Evolutionary conservation across 2,888 invertebrate genomes (phyloP), one percentile per base, ranked within the genome.

Genomic region (Synergus japonicus): DNA sequence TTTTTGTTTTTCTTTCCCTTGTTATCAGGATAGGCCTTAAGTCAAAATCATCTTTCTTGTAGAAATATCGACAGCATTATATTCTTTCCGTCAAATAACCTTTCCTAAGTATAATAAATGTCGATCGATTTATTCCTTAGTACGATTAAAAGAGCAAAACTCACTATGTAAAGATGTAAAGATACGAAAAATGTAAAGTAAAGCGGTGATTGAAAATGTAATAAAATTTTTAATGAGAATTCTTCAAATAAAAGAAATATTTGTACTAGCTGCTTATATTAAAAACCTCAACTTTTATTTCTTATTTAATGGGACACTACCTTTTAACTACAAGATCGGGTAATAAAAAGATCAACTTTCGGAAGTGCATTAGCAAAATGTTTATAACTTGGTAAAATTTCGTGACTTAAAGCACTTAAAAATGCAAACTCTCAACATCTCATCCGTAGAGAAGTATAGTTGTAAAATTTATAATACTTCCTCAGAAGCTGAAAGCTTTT

Each of bases 361-460:
- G 43, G 41, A 66, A 66, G 66, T 44, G n/a, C 66, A 44, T 66
- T 66, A 66, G 12, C 43, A 43, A 43, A 41, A 15, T 66, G 43
- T 66, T 66, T 18, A 10, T 66, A 66, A 41, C 18, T 43, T 43
- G n/a, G 9, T 2, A 44, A 43, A 66, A n/a, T 13, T n/a, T 66
- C 66, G 18, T 43, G n/a, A 41, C 43, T n/a, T 43, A 10, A 4
- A 66, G 66, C 43, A 66, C 10, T 66, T 66, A 7, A n/a, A 43
- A 66, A 15, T 41, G 63, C 22, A 37, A 64, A 15, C 12, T 41
- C 8, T 5, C 15, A 64, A 15, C 37, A 13, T 2, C 29, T 64
- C 15, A 29, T 64, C 64, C n/a, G 41, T 15, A 37, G 15, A 0
- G 15, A 64, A 64, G 4, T 0, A 41, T 0, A 41, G 41, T 54